Percentiles rank a stretch among this genome's conserved stretches.
Conservation (phyloP, 2,888 invertebrate species). For the Ectemnius cavifrons region DNA sequence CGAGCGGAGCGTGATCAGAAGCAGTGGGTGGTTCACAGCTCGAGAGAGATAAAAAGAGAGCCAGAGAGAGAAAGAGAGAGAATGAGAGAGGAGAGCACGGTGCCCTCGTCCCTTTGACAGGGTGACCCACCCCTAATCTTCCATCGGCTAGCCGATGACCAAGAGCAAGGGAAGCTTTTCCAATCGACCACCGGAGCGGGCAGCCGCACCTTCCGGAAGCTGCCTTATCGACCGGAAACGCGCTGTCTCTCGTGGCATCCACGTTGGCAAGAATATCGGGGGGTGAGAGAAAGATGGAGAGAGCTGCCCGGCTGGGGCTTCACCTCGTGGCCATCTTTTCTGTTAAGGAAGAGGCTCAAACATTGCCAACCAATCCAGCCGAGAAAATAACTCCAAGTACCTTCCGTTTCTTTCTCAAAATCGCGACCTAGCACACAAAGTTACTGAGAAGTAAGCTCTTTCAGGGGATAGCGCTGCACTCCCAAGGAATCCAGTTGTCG, state of each 20-base stretch:
- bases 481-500: too few relatives aligned
- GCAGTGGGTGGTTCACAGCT: background rate
- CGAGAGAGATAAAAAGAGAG: too few relatives aligned
- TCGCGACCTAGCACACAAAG: background rate
- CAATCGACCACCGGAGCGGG: constrained; percentile 53
- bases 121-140: background rate
- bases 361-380: background rate
- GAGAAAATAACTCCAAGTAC: background rate
- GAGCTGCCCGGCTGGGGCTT: constrained; percentile 8
- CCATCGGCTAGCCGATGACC: constrained; percentile 4
- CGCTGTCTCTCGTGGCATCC: constrained; percentile 39
- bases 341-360: background rate
- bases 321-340: constrained; percentile 40
- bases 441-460: background rate
- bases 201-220: constrained; percentile 72
- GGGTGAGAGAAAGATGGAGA: constrained; percentile 15
- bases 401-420: background rate
- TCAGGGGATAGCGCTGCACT: too few relatives aligned
- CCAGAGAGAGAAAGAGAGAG: too few relatives aligned
- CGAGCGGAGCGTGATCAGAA: constrained; percentile 1
- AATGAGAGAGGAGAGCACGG: too few relatives aligned
- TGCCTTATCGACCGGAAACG: constrained; percentile 73
- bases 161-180: constrained; percentile 25
- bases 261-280: constrained; percentile 48
- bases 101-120: constrained; percentile 1